Percentiles rank a stretch among this genome's conserved stretches.
These are phyloP conservation scores for Anoplolepis gracilipes DNA, from an alignment of 1,140 invertebrate genomes.

Conservation along the genomic window DNA sequence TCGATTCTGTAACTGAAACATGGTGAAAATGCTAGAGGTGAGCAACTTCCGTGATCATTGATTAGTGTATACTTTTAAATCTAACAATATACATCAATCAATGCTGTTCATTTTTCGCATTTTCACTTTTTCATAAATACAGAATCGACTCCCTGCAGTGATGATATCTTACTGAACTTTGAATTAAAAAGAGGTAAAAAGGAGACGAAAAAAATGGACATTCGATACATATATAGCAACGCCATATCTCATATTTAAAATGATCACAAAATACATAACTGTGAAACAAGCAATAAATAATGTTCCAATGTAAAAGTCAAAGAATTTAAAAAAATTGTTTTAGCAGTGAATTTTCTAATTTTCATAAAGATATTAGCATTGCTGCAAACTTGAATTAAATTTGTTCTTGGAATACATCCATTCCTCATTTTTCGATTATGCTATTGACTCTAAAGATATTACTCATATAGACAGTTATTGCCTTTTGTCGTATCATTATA, in stretches of 20 bases:
- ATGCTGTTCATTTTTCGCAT: no score
- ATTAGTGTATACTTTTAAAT: no score
- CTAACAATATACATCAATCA: no score
- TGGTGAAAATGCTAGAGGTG: no score
- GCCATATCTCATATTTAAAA: not conserved
- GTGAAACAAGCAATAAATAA: conserved; percentile 24
- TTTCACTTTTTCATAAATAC: no score
- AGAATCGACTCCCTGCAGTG: no score
- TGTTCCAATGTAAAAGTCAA: not conserved
- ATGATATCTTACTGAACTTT: not conserved
- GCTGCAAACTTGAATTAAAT: not conserved
- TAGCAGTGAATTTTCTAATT: not conserved
- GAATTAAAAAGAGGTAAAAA: not conserved
- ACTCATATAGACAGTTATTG: not conserved
- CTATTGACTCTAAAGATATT: not conserved
- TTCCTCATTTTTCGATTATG: not conserved
- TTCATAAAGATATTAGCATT: not conserved
- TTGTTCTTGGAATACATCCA: not conserved
- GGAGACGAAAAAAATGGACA: not conserved
- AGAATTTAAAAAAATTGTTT: conserved; percentile 16
- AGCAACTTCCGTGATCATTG: no score
- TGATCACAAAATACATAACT: not conserved
- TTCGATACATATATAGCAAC: not conserved
- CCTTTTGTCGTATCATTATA: not conserved
- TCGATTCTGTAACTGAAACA: no score